A percentile compares a stretch with the other conserved stretches of the same genome.
Evolutionary conservation across 2,888 invertebrate species (phyloP).

Genomic region (Neria commutata): DNA sequence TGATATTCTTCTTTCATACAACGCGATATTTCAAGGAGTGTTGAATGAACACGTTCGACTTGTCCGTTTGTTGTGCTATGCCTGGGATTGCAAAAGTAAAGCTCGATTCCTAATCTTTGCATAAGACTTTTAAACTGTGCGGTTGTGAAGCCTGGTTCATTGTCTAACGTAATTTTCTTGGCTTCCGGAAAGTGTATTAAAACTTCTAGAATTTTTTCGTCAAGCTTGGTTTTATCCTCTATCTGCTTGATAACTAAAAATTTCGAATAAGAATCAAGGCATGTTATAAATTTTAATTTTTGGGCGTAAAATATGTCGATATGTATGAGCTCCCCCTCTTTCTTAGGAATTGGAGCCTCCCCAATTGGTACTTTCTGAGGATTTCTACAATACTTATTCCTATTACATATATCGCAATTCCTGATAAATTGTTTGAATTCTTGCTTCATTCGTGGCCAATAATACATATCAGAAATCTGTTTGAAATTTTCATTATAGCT

Average conservation of each 20-base stretch:
- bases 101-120: no score
- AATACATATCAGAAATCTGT: not conserved
- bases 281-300: not conserved
- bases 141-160: not conserved
- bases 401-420: not conserved
- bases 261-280: not conserved
- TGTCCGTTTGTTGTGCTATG: not conserved
- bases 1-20: not conserved
- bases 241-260: not conserved
- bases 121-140: not conserved
- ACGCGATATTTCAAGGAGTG: not conserved
- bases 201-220: not conserved
- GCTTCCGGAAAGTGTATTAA: not conserved
- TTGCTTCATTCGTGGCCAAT: not conserved
- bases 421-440: not conserved
- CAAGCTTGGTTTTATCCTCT: not conserved
- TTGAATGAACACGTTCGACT: not conserved
- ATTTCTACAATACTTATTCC: not conserved
- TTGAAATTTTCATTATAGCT: constrained; percentile 6
- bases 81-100: no score
- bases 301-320: not conserved
- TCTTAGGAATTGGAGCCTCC: not conserved
- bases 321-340: not conserved
- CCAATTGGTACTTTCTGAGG: not conserved
- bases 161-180: not conserved